Evolutionary conservation across 2,797 vertebrate genomes (phyloP), one percentile per base, ranked within the genome.

Genomic region (Micropoecilia bifurca): DNA sequence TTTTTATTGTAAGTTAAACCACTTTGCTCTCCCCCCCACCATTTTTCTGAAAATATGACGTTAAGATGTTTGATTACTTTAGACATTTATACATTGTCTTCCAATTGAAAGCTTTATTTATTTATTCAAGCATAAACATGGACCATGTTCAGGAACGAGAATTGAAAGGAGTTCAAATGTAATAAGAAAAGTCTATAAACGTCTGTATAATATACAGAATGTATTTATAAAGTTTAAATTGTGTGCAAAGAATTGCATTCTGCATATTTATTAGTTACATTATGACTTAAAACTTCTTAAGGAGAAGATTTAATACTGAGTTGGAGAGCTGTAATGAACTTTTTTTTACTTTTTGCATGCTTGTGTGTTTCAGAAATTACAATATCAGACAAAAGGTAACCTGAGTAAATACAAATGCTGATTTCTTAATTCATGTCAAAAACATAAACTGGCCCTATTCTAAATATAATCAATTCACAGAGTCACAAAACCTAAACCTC

Each of bases 1-100:
- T 18, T 71, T 69, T 41, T 43, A 53, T 69, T 43, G 39, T n/a
- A 43, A 69, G 66, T 69, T 69, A 69, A n/a, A n/a, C 68, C 68
- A 71, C n/a, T 46, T 71, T 6, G 25, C 25, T 46, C 25, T 45
- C 6, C 43, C 68, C 9, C 20, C 5, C 43, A 25, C 4, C 9
- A 1, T 46, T 45, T 16, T 28, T 45, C 13, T 28, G n/a, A 71
- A 71, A 43, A 71, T 45, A 5, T 7, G 68, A n/a, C 25, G 13
- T 66, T n/a, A 5, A 7, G 12, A 45, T 45, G 68, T 45, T 71
- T 45, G 41, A 16, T 25, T 43, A 25, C 22, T 69, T 22, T 41
- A 25, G 66, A 43, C 25, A n/a, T 45, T 71, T 71, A 0, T 6
- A 6, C 4, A 0, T 43, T 43, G 39, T 43, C 39, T 33, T 69